Evolutionary conservation across 2,113 vertebrate species (phyloP), one percentile per base, ranked within the genome.

Genomic region (human): DNA sequence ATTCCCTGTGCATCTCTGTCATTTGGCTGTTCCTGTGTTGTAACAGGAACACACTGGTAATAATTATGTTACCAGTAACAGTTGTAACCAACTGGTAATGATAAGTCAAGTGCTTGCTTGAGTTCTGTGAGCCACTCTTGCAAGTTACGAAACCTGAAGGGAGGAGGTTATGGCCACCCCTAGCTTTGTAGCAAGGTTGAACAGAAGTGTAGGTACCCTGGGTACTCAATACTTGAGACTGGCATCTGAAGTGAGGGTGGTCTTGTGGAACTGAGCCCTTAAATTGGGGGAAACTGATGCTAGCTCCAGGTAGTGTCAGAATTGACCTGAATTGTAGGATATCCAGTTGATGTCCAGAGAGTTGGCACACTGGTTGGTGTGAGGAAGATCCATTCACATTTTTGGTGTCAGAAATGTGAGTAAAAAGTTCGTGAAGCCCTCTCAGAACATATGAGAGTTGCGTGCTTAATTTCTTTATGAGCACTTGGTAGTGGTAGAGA

Each of bases 401-500:
- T 93, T 83, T 78, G 40, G 23, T 6, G 40, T 40, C 40, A 48
- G 14, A 70, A 70, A 6, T 59, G 7, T 79, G 30, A 96, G 35
- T 45, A 64, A 23, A 73, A 81, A 20, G n/a, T 96, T 75, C 45
- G 10, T 14, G 6, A 32, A 25, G 10, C 7, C 8, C 9, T 59
- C 10, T 73, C 20, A 32, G 48, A 22, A 6, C 40, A 27, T 14
- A 11, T 9, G 20, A 73, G 57, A 55, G 18, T 18, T 23, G 8
- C 2, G 8, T 10, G 1, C 1, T 23, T 9, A 12, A 18, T 1
- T n/a, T 68, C 30, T 70, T 23, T n/a, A 48, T 1, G 20, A 55
- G 25, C 8, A 55, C 5, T 76, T 91, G 30, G 6, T 64, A 6
- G 32, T 11, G 3, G 20, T 57, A 55, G 72, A 38, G 11, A 64